phyloP scores from a whole-genome alignment of 2,113 vertebrate genomes.

The Scolopax mira region DNA sequence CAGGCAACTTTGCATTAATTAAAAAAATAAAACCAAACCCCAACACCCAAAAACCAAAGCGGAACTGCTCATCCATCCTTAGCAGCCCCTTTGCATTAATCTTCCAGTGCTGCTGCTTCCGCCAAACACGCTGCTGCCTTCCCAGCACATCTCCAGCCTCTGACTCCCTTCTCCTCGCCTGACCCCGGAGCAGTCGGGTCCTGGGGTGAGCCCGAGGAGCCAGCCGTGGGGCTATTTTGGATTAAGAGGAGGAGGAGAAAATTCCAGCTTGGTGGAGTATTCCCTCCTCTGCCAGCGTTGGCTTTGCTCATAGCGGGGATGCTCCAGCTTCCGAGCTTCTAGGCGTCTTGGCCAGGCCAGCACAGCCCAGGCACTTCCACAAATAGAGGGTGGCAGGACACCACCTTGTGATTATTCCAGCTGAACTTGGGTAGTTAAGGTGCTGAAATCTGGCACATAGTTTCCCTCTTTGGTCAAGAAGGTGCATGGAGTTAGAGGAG shows the following conservation, averaged over 20 bases:
- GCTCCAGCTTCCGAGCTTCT: not conserved
- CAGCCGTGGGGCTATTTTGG: not conserved
- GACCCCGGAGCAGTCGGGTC: not conserved
- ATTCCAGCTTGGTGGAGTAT: not conserved
- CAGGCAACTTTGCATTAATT: not conserved
- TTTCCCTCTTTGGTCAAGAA: not conserved
- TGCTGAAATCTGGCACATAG: fast-evolving
- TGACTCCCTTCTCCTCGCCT: not conserved
- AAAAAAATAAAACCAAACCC: not conserved
- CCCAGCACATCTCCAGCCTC: not conserved
- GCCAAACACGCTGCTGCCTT: not conserved
- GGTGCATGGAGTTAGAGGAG: not conserved
- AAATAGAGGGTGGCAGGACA: not conserved
- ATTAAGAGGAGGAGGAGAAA: not conserved
- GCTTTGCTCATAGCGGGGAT: not conserved
- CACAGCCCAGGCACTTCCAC: fast-evolving
- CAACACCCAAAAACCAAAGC: not conserved
- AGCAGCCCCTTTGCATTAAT: not conserved
- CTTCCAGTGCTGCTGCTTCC: fast-evolving
- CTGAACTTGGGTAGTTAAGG: not conserved
- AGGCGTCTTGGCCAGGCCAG: not conserved
- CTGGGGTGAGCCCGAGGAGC: not conserved
- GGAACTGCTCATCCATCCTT: not conserved
- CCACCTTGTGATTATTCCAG: not conserved
- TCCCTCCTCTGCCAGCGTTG: not conserved